Conservation (phyloP, 1,140 invertebrate genomes). For the Bursaphelenchus mucronatus region DNA sequence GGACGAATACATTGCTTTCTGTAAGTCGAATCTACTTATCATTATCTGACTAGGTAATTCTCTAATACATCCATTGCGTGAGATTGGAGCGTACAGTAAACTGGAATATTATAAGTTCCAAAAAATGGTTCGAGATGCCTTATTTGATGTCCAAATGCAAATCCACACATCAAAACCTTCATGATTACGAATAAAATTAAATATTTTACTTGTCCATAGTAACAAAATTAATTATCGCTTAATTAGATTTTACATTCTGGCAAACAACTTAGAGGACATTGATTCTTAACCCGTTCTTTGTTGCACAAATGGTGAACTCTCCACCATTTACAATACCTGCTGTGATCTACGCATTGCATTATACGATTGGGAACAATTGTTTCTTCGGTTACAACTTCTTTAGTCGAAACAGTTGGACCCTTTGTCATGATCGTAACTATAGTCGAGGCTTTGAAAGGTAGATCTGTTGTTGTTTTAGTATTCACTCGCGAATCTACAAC, state of each 20-base stretch:
- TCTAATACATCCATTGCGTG: constrained; percentile 12
- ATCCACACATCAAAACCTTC: constrained; percentile 4
- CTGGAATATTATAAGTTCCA: constrained; percentile 4
- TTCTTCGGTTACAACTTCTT: neutral
- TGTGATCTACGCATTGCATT: constrained; percentile 48
- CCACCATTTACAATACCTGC: constrained; percentile 56
- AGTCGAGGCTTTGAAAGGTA: neutral
- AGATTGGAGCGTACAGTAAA: constrained; percentile 1
- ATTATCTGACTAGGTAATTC: constrained; percentile 8
- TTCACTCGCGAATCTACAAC: constrained; percentile 11
- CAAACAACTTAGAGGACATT: constrained; percentile 50
- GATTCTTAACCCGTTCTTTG: constrained; percentile 35
- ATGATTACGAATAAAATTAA: neutral
- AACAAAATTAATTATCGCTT: neutral
- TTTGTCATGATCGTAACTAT: constrained; percentile 15
- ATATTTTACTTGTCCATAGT: neutral
- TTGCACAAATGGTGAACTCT: constrained; percentile 49
- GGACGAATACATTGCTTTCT: constrained; percentile 17
- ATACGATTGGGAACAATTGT: constrained; percentile 27
- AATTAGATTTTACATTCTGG: constrained; percentile 36
- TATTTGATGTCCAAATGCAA: constrained; percentile 6
- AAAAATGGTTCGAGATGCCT: constrained; percentile 7
- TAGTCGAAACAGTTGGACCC: constrained; percentile 21
- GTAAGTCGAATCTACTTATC: constrained; percentile 11
- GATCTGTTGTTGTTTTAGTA: neutral